Base-by-base conservation (phyloP, 2,888 invertebrate genomes). In the Drosophila hawaiiensis region DNA sequence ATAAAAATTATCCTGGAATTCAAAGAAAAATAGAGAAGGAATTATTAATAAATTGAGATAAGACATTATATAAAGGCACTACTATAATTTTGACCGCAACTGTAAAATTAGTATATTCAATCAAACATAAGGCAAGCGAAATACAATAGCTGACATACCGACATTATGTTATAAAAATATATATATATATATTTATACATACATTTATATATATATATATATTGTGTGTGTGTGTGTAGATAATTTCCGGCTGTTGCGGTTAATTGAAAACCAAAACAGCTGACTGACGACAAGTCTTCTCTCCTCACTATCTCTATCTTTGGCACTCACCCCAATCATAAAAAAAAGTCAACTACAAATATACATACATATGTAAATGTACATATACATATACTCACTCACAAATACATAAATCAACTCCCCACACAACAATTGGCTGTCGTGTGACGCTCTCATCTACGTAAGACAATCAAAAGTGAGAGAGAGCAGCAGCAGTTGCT, bases 261-360 rank as follows among this genome's bases (percentile, higher is more conserved):
- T 78, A 84, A 82, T 84, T 84, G 73, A 75, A 79, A 75, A 60
- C 66, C 75, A 80, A 87, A 87, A 84, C 88, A 87, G 84, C 84
- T 84, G 84, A 84, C 88, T 71, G 75, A 62, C 70, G 78, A 55
- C 52, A 53, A 62, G 54, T 47, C 25, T 64, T 54, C 53, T 64
- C 64, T 31, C 14, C 67, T 67, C 66, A 25, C 56, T 60, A 47
- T 58, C 37, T 53, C 29, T 29, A 53, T 41, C 50, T 31, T 52
- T 53, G 47, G 49, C 58, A 69, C 66, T 68, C 31, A 66, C 50
- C 56, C 54, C 50, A 61, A 68, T 61, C 71, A 76, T 64, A 33
- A 63, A 87, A 63, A 87, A 87, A 80, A 82, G 78, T 80, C 78
- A 70, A 70, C 76, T 77, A 77, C 73, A 73, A 77, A 79, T 68